These are phyloP conservation scores for Napeogenes sylphis DNA, from an alignment of 2,888 invertebrate species.

Conservation along the genomic window DNA sequence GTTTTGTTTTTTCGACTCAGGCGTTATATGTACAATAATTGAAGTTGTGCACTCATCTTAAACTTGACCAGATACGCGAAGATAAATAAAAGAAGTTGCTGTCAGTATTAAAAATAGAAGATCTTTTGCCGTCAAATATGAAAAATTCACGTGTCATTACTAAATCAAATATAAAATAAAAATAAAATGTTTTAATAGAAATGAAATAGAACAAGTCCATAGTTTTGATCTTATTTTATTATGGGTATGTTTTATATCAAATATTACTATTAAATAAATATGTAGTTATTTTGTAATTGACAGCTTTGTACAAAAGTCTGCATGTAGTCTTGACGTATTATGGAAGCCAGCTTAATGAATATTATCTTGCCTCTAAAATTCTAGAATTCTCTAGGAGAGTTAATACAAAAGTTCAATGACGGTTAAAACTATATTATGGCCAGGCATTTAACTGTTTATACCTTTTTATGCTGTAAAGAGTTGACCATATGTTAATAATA, in stretches of 20 bases:
- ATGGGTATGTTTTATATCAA: constrained; percentile 55
- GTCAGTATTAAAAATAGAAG: constrained; percentile 68
- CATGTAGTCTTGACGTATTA: constrained; percentile 29
- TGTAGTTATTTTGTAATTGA: constrained; percentile 43
- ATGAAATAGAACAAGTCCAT: constrained; percentile 26
- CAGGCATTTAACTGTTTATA: too few species aligned
- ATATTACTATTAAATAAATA: not conserved
- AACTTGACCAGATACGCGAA: constrained; percentile 21
- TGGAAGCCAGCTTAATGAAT: constrained; percentile 52
- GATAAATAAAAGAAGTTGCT: constrained; percentile 27
- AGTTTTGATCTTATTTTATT: constrained; percentile 36
- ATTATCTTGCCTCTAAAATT: constrained; percentile 50
- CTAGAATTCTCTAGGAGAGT: constrained; percentile 21
- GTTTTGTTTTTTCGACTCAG: not conserved
- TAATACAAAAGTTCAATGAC: constrained; percentile 62
- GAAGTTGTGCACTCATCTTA: constrained; percentile 10
- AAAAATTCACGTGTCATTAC: constrained; percentile 47
- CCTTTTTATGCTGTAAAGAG: too few species aligned
- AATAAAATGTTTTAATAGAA: constrained; percentile 25
- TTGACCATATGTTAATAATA: not conserved
- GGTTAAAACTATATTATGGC: constrained; percentile 12
- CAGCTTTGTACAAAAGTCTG: constrained; percentile 70
- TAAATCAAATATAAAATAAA: constrained; percentile 41
- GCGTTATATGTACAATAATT: not conserved
- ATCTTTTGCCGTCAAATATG: constrained; percentile 46